Evolutionary conservation across 2,888 invertebrate genomes (phyloP), one percentile per base, ranked within the genome.

Genomic region (Chesias legatella): DNA sequence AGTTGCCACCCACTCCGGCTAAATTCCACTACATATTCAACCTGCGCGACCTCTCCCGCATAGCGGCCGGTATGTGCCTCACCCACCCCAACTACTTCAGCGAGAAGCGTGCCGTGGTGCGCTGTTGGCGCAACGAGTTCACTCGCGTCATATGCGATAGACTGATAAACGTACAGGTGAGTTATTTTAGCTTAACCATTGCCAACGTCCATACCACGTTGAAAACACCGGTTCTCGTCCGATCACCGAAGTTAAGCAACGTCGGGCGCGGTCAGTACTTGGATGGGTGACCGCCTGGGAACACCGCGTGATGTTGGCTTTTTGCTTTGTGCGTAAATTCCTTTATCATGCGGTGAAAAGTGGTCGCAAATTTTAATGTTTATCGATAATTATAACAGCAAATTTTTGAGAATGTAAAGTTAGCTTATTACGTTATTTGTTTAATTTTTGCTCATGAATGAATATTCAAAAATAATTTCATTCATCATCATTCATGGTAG

Each of bases 21-120:
- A 97, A 96, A 78, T 98, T 98, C 82, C 97, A 98, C 84, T 98
- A 98, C 81, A 95, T 97, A 56, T 98, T 97, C 86, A 97, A 97
- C 80, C 90, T 98, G 76, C 91, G 97, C 29, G 98, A 98, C 83
- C 79, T 98, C 55, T 97, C 97, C 0, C 91, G 96, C 40, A 92
- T 98, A 47, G 93, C 92, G 55, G 93, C 93, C 7, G 97, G 98
- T 0, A 73, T 98, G 69, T 91, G 94, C 38, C 91, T 94, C 46
- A 95, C 94, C 6, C 91, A 92, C 25, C 92, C 95, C 0, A 90
- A 89, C 49, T 90, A 91, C 63, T 95, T 94, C 75, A 89, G 90
- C 33, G 91, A 90, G 37, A 79, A 90, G 10, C 90, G 92, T 8
- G 92, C 94, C 46, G 90, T 98, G 21, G 89, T 96, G 1, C 89